phyloP scores from a whole-genome alignment of 2,888 invertebrate species.

The Gnatocerus cornutus region DNA sequence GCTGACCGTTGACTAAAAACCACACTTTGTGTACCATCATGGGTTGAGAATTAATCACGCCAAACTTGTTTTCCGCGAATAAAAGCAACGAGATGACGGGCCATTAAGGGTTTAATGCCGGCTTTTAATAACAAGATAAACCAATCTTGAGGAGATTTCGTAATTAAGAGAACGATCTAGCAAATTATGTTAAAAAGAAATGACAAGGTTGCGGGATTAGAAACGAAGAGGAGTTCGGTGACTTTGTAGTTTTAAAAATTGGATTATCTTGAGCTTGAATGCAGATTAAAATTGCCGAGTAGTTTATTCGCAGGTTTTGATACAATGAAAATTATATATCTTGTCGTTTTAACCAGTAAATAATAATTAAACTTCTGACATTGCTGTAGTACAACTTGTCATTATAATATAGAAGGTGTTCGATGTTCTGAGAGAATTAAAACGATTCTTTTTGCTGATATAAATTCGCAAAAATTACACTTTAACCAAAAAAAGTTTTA shows the following conservation, averaged over 20 bases:
- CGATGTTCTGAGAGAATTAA: too few relatives aligned
- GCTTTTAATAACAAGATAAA: slow-evolving; percentile 1
- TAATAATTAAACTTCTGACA: too few relatives aligned
- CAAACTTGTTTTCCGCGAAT: not conserved
- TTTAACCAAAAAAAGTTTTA: too few relatives aligned
- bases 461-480: too few relatives aligned
- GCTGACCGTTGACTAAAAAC: slow-evolving; percentile 18
- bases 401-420: too few relatives aligned
- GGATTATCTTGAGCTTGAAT: too few relatives aligned
- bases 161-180: slow-evolving; percentile 4
- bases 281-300: too few relatives aligned
- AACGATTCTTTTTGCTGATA: too few relatives aligned
- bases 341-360: too few relatives aligned
- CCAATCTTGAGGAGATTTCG: not conserved
- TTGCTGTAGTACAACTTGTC: too few relatives aligned
- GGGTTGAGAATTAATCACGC: not conserved
- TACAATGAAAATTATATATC: too few relatives aligned
- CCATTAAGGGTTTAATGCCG: not conserved
- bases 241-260: not conserved
- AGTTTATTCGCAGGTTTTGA: too few relatives aligned
- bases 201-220: slow-evolving; percentile 1
- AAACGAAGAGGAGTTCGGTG: not conserved
- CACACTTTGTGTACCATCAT: not conserved
- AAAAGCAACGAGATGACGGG: not conserved
- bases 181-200: not conserved